Base-by-base conservation (phyloP, 2,797 vertebrate species). In the Oryzias dopingdopingensis region DNA sequence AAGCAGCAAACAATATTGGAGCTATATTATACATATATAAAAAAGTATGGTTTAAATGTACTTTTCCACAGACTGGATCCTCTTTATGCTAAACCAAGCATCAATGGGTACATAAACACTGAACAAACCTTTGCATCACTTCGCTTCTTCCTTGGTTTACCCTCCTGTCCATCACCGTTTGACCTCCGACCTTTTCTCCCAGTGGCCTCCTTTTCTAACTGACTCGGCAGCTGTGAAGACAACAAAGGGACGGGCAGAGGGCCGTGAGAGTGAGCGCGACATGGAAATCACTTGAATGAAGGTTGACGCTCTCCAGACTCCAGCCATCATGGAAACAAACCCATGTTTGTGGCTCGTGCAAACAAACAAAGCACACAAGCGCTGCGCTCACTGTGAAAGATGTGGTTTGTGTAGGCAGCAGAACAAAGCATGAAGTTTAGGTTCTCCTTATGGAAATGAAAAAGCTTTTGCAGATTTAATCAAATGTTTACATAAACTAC, bases 121-220 rank as follows among this genome's bases (percentile, higher is more conserved):
- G 43, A 64, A 68, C 80, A 74, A 84, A 94, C 93, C 92, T 96
- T 98, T 74, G 94, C 90, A 52, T 95, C 89, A 24, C 90, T 92
- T 24, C 93, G 93, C 91, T 94, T 98, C 90, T 93, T 93, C 87
- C 95, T 95, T 72, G 94, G 91, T 91, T 96, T 98, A 85, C 90
- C 93, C 93, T 96, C 96, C 89, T 96, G 95, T 94, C 95, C 94
- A 78, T 98, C 96, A 88, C 93, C 87, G 77, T 96, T 96, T 91
- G 95, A 95, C 94, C 95, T 94, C 83, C 94, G 96, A 79, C 91
- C 93, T 94, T 96, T 96, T 86, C 93, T 95, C 92, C 92, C 93
- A 70, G 89, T 86, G 87, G 91, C 81, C 77, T 95, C 96, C 79
- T 93, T 94, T 78, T 91, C 93, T 62, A 93, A 87, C 88, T 93